Evolutionary conservation across 2,888 invertebrate genomes (phyloP).

Genomic region (Lepidochitona cinerea): DNA sequence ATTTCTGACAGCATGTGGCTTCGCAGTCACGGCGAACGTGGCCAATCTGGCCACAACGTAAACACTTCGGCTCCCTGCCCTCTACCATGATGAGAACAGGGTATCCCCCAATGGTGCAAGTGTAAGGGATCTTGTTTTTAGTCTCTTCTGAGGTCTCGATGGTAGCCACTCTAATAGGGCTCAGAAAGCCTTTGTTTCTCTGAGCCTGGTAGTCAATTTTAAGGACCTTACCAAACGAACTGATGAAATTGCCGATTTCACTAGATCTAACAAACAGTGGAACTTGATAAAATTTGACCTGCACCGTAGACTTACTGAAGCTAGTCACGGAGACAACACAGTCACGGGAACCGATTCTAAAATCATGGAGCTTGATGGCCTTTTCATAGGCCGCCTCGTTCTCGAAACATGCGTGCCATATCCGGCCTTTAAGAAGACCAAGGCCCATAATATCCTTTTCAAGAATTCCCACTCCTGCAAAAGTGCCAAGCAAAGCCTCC

Average conservation of each 20-base stretch:
- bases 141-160: neutral
- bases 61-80: too few relatives aligned
- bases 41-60: too few relatives aligned
- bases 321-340: neutral
- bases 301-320: neutral
- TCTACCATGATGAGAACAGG: too few relatives aligned
- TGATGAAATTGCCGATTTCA: neutral
- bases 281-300: neutral
- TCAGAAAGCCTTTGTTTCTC: neutral
- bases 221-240: neutral
- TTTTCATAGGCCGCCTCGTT: neutral
- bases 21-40: too few relatives aligned
- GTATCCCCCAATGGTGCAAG: too few relatives aligned
- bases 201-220: neutral
- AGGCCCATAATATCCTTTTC: neutral
- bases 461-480: neutral
- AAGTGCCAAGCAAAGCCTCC: neutral
- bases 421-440: neutral
- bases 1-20: too few relatives aligned
- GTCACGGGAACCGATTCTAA: neutral
- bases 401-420: neutral
- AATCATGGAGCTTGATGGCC: neutral
- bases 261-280: neutral
- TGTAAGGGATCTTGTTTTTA: neutral
- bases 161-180: neutral